Evolutionary conservation across 2,888 invertebrate genomes (phyloP), one percentile per base, ranked within the genome.

Genomic region (Callyntrura sp.): DNA sequence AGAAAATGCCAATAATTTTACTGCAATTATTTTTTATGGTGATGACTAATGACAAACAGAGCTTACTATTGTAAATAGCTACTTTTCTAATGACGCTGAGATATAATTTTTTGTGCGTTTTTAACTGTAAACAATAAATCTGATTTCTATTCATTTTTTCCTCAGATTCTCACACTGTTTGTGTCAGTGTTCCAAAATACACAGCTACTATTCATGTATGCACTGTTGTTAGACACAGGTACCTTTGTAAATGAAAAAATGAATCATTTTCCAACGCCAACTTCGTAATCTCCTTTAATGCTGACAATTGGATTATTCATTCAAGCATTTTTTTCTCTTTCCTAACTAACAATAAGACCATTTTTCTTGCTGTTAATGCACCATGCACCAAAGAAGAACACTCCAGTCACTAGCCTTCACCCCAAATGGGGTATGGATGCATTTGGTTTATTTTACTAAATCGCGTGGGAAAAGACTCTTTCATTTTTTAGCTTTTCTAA

Each of bases 381-480:
- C n/a, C 35, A 28, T 43, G 35, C 35, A 35, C n/a, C 35, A 28
- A n/a, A 23, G n/a, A n/a, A 28, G 14, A 35, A 35, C 35, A 35
- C 2, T 6, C 35, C 0, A 35, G 48, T 48, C 62, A 51, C 35
- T 4, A 35, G 48, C 62, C 62, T 68, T 70, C 17, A 85, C 65
- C 85, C 86, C n/a, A 62, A 79, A 79, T 79, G 68, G 86, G 51
- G 68, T 68, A 68, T 43, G 65, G 23, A n/a, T 48, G 12, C 23
- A 45, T 14, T 11, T 4, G 25, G 62, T 25, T 83, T 57, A 68
- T 57, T 57, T 78, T 51, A 28, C 17, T 51, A 45, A 83, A 83
- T 65, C 78, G 78, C 88, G 84, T 88, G 88, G 88, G 84, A 84
- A 84, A 73, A 60, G 55, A 60, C 8, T 62, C 8, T 25, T 6